These are phyloP conservation scores for Lordiphosa stackelbergi DNA, from an alignment of 1,140 invertebrate species.

Conservation along the genomic window DNA sequence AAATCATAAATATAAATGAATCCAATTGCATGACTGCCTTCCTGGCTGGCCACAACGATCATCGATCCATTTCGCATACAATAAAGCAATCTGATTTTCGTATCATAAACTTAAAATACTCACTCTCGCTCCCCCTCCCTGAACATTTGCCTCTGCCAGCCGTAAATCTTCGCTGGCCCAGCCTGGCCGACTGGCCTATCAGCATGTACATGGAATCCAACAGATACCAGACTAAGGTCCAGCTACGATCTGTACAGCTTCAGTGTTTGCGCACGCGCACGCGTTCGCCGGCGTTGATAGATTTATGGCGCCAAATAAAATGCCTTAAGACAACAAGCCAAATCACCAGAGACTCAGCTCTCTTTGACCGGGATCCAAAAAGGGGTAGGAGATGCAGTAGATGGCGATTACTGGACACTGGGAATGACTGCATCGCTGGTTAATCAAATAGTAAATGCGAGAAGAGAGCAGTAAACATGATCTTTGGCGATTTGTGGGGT, in stretches of 20 bases:
- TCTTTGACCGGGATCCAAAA: background rate
- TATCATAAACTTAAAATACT: conserved; percentile 73
- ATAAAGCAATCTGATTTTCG: conserved; percentile 75
- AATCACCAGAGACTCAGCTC: conserved; percentile 45
- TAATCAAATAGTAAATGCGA: conserved; percentile 70
- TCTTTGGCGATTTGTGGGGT: conserved; percentile 47
- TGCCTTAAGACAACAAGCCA: conserved; percentile 64
- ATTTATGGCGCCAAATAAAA: conserved; percentile 77
- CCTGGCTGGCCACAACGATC: conserved; percentile 15
- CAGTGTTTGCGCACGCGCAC: conserved; percentile 71
- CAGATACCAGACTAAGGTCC: conserved; percentile 14
- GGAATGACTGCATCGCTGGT: conserved; percentile 34
- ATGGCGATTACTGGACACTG: background rate
- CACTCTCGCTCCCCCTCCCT: conserved; percentile 21
- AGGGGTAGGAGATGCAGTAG: background rate
- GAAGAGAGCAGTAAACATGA: conserved; percentile 64
- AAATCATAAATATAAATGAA: conserved; percentile 75
- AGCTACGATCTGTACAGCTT: background rate
- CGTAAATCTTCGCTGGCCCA: conserved; percentile 58
- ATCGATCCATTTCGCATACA: conserved; percentile 73
- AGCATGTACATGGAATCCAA: conserved; percentile 48
- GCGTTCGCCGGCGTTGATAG: conserved; percentile 68
- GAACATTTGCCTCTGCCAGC: conserved; percentile 51
- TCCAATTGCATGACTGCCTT: conserved; percentile 33
- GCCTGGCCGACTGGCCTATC: conserved; percentile 40